Evolutionary conservation across 1,140 invertebrate genomes (phyloP).

Genomic region (Ditylenchus dipsaci): DNA sequence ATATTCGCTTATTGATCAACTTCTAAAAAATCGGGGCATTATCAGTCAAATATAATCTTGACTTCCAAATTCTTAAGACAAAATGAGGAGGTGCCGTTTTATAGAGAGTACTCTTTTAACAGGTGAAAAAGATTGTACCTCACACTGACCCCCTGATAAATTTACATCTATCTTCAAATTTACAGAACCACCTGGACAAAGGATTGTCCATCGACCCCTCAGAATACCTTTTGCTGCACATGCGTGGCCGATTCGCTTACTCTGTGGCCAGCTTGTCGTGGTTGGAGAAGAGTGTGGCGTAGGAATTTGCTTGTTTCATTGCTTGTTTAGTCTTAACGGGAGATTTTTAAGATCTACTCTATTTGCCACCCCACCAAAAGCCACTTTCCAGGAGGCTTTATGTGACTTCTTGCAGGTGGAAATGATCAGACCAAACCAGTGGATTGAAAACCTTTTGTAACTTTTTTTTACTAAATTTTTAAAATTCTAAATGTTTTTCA

Average conservation of each 20-base stretch:
- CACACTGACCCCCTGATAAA: too few species aligned
- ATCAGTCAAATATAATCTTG: too few species aligned
- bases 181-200: conserved; percentile 60
- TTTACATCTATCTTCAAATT: background rate
- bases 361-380: conserved; percentile 59
- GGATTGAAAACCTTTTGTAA: conserved; percentile 61
- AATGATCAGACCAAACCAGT: conserved; percentile 50
- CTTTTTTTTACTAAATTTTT: too few species aligned
- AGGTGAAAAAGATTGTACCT: too few species aligned
- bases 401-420: conserved; percentile 43
- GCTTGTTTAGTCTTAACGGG: too few species aligned
- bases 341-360: too few species aligned
- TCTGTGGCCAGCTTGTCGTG: conserved; percentile 58
- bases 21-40: background rate
- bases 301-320: too few species aligned
- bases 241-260: conserved; percentile 59
- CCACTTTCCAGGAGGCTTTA: conserved; percentile 59
- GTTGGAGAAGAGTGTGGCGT: conserved; percentile 60
- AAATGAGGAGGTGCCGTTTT: too few species aligned
- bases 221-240: conserved; percentile 58
- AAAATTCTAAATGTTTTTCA: too few species aligned
- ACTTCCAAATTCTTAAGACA: too few species aligned
- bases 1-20: too few species aligned
- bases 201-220: conserved; percentile 58
- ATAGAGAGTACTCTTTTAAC: too few species aligned